Base-by-base conservation (phyloP, 2,888 invertebrate genomes). In the Phlogophora meticulosa region DNA sequence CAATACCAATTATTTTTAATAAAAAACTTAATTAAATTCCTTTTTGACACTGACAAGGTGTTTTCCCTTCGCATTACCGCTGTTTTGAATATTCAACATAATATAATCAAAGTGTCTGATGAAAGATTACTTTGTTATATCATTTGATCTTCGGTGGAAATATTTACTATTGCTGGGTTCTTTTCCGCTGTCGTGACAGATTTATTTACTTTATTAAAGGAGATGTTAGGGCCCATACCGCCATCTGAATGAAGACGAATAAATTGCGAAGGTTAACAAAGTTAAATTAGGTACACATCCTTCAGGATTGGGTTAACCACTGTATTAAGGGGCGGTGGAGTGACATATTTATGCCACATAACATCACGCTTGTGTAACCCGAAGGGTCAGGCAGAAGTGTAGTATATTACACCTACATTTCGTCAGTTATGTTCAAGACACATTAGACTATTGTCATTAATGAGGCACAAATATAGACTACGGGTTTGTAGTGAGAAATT, bases 11-110 rank as follows among this genome's bases (percentile, higher is more conserved):
- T 76, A 75, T 82, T 76, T 61, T 56, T 76, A 57, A 32, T 57
- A 45, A 71, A 61, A 51, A 76, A 59, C 28, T 69, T 78, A 80
- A 81, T 82, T 81, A 78, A 78, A 76, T 78, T 76, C 40, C n/a
- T 48, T 63, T 67, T 49, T 71, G 83, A 76, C 78, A 71, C 58
- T 78, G 78, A 78, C 69, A 82, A 80, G 71, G 71, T 78, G 69
- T 76, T 75, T 65, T 62, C 49, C 65, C 55, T 52, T 42, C 65
- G 40, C 49, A 62, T 67, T 60, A 72, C 63, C 55, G 66, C 67
- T 69, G 62, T 75, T 80, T 78, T 66, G 66, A 68, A 71, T 71
- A 53, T 28, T 46, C 36, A 28, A 46, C 42, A 68, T 78, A 75
- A 82, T 80, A 74, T 65, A 78, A 82, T 81, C 62, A 82, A 63